A percentile compares a stretch with the other conserved stretches of the same genome.
Evolutionary conservation across 2,888 invertebrate species (phyloP).

Genomic region (Carabus problematicus): DNA sequence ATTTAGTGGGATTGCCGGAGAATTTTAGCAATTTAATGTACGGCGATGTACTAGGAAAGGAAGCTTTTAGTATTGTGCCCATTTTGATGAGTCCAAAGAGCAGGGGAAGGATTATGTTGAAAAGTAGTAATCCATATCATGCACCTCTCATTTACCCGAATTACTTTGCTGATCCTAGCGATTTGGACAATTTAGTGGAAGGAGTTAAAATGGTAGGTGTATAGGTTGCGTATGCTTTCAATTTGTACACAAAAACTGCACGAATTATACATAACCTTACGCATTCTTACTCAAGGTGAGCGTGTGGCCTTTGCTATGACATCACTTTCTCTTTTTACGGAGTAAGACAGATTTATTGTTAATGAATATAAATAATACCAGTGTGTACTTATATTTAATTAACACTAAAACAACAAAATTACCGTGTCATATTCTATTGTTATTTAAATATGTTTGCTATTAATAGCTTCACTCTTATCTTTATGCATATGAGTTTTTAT

Average conservation of each 20-base stretch:
- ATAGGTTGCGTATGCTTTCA: background rate
- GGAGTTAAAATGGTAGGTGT: slow-evolving; percentile 73
- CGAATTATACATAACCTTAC: slow-evolving; percentile 1
- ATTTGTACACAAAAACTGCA: background rate
- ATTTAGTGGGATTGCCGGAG: slow-evolving; percentile 70
- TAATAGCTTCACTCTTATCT: background rate
- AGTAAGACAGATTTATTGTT: background rate
- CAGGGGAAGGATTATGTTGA: slow-evolving; percentile 73
- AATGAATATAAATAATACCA: background rate
- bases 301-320: background rate
- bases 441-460: background rate
- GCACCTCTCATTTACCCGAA: slow-evolving; percentile 83
- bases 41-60: slow-evolving; percentile 60
- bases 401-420: background rate
- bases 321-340: slow-evolving; percentile 2
- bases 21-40: slow-evolving; percentile 67
- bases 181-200: slow-evolving; percentile 74
- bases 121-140: slow-evolving; percentile 74
- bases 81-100: slow-evolving; percentile 78
- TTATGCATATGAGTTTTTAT: background rate
- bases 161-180: slow-evolving; percentile 76
- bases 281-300: background rate
- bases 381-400: background rate
- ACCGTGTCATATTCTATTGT: background rate
- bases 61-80: slow-evolving; percentile 75